These are phyloP conservation scores for Synodontis membranacea DNA, from an alignment of 2,113 vertebrate species.

Conservation along the genomic window DNA sequence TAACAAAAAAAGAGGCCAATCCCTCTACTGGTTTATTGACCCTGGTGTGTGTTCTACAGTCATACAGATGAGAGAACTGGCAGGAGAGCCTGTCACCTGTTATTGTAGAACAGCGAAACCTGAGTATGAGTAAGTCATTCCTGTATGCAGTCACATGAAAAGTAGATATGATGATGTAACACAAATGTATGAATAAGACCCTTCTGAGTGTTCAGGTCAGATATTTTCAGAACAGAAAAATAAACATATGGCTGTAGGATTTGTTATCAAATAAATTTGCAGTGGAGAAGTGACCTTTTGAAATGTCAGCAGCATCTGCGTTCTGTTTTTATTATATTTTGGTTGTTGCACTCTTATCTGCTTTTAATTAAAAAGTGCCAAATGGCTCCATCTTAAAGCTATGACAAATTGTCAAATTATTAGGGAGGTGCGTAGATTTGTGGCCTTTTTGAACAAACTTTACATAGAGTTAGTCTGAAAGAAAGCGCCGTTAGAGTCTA, in stretches of 20 bases:
- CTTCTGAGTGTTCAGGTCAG: not conserved
- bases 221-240: not conserved
- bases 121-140: not conserved
- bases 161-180: not conserved
- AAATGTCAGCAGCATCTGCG: not conserved
- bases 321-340: not conserved
- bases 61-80: not conserved
- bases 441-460: no score
- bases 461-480: no score
- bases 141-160: not conserved
- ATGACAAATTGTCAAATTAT: not conserved
- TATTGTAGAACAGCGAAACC: not conserved
- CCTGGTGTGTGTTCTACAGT: not conserved
- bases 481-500: no score
- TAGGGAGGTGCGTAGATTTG: not conserved
- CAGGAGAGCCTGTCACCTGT: not conserved
- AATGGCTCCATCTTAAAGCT: not conserved
- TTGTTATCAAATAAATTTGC: slow-evolving; percentile 35
- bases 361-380: slow-evolving; percentile 17
- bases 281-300: slow-evolving; percentile 30
- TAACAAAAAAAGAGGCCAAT: not conserved
- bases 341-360: not conserved
- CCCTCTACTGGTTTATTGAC: not conserved
- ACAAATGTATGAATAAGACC: not conserved
- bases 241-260: not conserved